Evolutionary conservation across 2,797 vertebrate species (phyloP).

Genomic region (Pseudopleuronectes americanus): DNA sequence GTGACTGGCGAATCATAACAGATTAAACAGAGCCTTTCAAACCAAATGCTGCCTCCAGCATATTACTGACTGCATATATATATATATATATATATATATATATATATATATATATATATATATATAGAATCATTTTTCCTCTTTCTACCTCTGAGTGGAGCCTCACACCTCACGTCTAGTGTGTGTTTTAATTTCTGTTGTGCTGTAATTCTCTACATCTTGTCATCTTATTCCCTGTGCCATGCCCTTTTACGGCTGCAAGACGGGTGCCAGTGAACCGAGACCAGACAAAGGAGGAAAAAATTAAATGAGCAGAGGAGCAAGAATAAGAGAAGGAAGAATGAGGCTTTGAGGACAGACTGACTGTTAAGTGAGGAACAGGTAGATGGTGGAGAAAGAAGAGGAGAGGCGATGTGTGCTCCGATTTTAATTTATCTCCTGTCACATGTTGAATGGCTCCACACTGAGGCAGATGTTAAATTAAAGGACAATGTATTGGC

Average conservation of each 20-base stretch:
- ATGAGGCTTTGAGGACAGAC: constrained; percentile 8
- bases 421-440: constrained; percentile 17
- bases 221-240: constrained; percentile 38
- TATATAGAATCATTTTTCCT: constrained; percentile 23
- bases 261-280: constrained; percentile 43
- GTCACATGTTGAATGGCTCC: constrained; percentile 41
- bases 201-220: constrained; percentile 33
- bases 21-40: constrained; percentile 28
- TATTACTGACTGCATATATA: constrained; percentile 26
- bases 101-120: constrained; percentile 28
- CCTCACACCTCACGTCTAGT: constrained; percentile 16
- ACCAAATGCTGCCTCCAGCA: constrained; percentile 34
- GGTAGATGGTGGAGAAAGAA: constrained; percentile 25
- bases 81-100: constrained; percentile 33
- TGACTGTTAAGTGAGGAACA: constrained; percentile 29
- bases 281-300: constrained; percentile 35
- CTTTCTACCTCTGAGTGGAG: background rate
- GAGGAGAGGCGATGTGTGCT: background rate
- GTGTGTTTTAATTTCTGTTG: constrained; percentile 33
- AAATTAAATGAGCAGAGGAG: constrained; percentile 14
- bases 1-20: constrained; percentile 40
- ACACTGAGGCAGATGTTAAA: constrained; percentile 16
- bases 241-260: constrained; percentile 57
- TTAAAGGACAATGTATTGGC: constrained; percentile 40
- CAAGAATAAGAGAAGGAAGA: constrained; percentile 13